Percentiles rank a stretch among this genome's conserved stretches.
These are phyloP conservation scores for Pseudochirops corinnae DNA, from an alignment of 2,797 vertebrate species.

Conservation along the genomic window DNA sequence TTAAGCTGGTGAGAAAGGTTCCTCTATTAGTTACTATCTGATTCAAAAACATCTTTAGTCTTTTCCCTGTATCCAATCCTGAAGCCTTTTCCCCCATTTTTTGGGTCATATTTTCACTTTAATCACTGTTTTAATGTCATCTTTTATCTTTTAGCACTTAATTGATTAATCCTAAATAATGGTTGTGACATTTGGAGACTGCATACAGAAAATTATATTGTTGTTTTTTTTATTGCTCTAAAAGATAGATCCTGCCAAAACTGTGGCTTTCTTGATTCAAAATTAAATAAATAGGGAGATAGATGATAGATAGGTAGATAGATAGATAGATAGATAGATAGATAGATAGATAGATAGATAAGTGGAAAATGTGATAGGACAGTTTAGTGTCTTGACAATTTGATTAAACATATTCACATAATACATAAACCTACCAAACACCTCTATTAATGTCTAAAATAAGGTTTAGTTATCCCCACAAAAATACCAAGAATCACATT, in stretches of 20 bases:
- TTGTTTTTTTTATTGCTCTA: background rate
- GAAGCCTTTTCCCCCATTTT: background rate
- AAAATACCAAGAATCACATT: background rate
- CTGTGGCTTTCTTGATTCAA: background rate
- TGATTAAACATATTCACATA: background rate
- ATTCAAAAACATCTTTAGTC: background rate
- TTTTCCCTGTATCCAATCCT: background rate
- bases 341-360: no score
- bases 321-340: no score
- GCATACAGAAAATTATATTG: background rate
- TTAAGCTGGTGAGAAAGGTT: background rate
- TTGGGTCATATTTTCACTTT: background rate
- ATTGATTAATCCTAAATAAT: background rate
- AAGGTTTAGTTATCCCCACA: background rate
- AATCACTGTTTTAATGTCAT: background rate
- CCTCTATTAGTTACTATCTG: background rate
- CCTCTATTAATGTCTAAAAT: background rate
- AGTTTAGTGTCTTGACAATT: background rate
- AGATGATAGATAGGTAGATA: background rate
- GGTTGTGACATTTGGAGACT: background rate
- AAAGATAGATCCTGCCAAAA: accelerated
- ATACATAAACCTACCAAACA: background rate
- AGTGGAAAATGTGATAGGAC: background rate
- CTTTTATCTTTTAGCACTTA: background rate
- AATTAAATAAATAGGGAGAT: no score